Percentiles rank a stretch among this genome's conserved stretches.
Conservation (phyloP, 2,888 invertebrate genomes). For the Anoncus sp. region DNA sequence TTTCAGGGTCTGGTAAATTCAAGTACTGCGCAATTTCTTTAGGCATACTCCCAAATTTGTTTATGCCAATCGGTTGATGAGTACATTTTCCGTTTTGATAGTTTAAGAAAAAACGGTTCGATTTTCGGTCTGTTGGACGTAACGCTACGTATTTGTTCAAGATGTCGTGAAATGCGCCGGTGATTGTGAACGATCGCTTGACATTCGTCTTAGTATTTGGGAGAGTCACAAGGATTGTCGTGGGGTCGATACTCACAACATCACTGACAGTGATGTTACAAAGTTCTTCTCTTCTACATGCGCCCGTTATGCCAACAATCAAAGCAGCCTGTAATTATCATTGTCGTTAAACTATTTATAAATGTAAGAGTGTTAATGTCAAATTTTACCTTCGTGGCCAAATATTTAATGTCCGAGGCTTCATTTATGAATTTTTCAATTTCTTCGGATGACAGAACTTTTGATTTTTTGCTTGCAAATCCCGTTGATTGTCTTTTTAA, state of each 20-base stretch:
- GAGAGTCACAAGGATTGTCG: neutral
- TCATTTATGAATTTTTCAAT: slow-evolving; percentile 51
- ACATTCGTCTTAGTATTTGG: neutral
- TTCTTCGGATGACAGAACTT: slow-evolving; percentile 33
- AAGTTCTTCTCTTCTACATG: neutral
- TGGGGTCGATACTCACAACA: neutral
- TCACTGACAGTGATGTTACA: neutral
- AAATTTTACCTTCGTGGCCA: slow-evolving; percentile 30
- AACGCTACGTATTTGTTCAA: neutral
- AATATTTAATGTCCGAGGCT: slow-evolving; percentile 50
- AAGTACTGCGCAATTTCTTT: neutral
- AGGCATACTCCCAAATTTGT: neutral
- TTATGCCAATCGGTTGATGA: neutral
- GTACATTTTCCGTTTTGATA: too few species aligned
- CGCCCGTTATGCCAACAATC: neutral
- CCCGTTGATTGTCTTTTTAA: slow-evolving; percentile 34
- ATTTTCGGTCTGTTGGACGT: neutral
- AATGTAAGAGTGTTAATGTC: neutral
- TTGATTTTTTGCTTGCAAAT: slow-evolving; percentile 42
- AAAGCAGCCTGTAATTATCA: neutral
- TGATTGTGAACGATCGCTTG: neutral
- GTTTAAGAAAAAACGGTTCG: neutral
- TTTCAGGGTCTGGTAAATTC: neutral
- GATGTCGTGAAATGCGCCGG: neutral
- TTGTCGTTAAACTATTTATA: neutral